phyloP scores from a whole-genome alignment of 2,113 vertebrate genomes.

The Petrocephalus zakoni region DNA sequence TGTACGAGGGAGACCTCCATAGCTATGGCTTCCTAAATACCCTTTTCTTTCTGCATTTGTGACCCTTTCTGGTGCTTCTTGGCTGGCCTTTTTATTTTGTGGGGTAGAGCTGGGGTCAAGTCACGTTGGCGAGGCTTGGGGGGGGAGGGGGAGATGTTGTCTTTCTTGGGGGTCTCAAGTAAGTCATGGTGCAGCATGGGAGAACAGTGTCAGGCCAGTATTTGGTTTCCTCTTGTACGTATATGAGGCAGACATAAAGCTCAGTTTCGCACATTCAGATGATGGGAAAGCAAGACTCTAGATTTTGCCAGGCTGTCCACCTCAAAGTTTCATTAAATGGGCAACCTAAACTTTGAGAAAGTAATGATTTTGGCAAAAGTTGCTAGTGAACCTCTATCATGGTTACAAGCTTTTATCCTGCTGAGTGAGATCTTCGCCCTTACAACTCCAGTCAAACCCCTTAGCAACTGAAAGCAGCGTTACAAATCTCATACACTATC shows the following conservation, averaged over 20 bases:
- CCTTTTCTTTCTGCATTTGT: background rate
- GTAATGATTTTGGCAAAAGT: background rate
- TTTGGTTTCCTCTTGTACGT: background rate
- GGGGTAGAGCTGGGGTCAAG: background rate
- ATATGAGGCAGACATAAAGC: background rate
- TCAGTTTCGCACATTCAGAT: background rate
- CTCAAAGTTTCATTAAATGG: background rate
- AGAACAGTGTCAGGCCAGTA: background rate
- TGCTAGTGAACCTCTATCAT: background rate
- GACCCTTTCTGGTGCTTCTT: background rate
- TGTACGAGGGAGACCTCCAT: background rate
- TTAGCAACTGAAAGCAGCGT: background rate
- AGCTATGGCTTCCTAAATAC: background rate
- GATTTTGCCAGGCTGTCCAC: background rate
- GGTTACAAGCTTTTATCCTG: background rate
- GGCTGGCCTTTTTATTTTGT: background rate
- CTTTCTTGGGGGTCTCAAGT: background rate
- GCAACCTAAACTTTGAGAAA: background rate
- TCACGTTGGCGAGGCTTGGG: background rate
- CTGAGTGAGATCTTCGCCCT: background rate
- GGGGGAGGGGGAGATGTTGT: background rate
- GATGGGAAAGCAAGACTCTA: background rate
- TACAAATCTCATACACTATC: background rate
- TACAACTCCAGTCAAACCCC: background rate
- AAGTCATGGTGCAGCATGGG: background rate